These are phyloP conservation scores for Rhyzopertha dominica DNA, from an alignment of 1,140 invertebrate genomes.

Conservation along the genomic window DNA sequence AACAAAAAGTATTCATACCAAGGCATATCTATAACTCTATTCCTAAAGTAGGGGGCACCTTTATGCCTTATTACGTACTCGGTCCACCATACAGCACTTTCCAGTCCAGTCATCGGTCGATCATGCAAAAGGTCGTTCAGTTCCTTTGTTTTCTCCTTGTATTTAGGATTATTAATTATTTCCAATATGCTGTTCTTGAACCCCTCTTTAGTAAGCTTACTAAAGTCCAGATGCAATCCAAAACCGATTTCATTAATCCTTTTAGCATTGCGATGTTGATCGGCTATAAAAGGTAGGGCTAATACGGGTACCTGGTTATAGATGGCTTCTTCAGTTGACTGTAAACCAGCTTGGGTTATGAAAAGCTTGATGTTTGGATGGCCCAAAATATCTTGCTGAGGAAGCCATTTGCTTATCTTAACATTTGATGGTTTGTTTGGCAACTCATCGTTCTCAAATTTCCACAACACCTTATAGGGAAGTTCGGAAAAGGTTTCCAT, in stretches of 20 bases:
- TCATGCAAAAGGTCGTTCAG: conserved; percentile 14
- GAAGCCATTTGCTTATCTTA: conserved; percentile 56
- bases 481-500: conserved; percentile 27
- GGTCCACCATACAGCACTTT: conserved; percentile 46
- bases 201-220: background rate
- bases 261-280: background rate
- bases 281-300: background rate
- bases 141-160: conserved; percentile 7
- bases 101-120: conserved; percentile 28
- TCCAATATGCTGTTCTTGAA: background rate
- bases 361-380: background rate
- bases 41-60: conserved; percentile 32
- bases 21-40: conserved; percentile 30
- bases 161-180: conserved; percentile 5
- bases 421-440: conserved; percentile 55
- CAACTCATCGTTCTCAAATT: conserved; percentile 35
- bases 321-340: background rate
- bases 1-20: conserved; percentile 44
- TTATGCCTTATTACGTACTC: conserved; percentile 45
- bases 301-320: background rate
- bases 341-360: background rate
- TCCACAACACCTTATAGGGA: conserved; percentile 19
- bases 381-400: conserved; percentile 58
- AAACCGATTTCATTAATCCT: background rate
- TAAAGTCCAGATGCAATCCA: background rate